Base-by-base conservation (phyloP, 2,113 vertebrate genomes). In the Podocnemis expansa region DNA sequence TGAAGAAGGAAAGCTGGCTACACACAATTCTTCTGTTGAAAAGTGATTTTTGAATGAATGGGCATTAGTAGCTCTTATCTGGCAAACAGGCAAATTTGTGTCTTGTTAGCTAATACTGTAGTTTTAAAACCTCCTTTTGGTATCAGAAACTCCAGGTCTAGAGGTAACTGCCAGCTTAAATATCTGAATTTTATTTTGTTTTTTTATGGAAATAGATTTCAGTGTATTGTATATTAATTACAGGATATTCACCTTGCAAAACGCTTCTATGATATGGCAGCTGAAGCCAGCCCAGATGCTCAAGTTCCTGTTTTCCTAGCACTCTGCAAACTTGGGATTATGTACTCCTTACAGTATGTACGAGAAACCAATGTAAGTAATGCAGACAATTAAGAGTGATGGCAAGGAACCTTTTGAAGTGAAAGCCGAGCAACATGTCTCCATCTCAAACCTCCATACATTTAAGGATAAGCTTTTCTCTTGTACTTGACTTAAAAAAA, bases 231-330 rank as follows among this genome's bases (percentile, higher is more conserved):
- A 51, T 90, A 47, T 90, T 10, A 80, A 12, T 96, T 90, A 34
- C 87, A 99, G 99, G 99, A 99, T 96, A 99, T 99, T 94, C 99
- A 99, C 92, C 98, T 99, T 88, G 99, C 99, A 80, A 99, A 99
- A 93, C 98, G 99, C 49, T 99, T 99, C 94, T 99, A 99, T 87
- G 99, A 99, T 96, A 99, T 99, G 99, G 99, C 99, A 3, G 99
- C 99, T 1, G 99, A 99, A 97, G 99, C 99, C 91, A 99, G 99
- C 94, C 99, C 99, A 16, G 99, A 99, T 29, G 99, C 99, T 58
- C 99, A 99, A 96, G 99, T 99, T 75, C 99, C 99, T 2, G 99
- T 99, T 80, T 99, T 99, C 97, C 97, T 99, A 67, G 99, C 99
- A 0, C 98, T 99, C 88, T 99, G 99, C 96, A 99, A 99, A 94